Evolutionary conservation across 2,113 vertebrate genomes (phyloP).

Genomic region (Chunga burmeisteri): DNA sequence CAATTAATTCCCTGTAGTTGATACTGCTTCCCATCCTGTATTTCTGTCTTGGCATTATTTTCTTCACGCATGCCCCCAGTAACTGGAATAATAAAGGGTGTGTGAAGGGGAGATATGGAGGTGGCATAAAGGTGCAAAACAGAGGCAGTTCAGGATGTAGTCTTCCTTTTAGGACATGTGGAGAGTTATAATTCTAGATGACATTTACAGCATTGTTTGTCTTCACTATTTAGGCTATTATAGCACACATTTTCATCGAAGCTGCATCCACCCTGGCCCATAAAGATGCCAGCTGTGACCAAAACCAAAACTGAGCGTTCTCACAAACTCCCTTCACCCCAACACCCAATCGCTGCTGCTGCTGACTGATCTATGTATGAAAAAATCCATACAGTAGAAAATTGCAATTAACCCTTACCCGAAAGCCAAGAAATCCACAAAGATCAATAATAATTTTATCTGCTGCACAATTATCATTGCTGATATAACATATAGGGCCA

Average conservation of each 20-base stretch:
- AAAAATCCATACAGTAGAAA: not conserved
- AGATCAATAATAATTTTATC: not conserved
- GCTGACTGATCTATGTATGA: not conserved
- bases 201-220: slow-evolving; percentile 15
- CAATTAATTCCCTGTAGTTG: not conserved
- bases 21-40: not conserved
- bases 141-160: not conserved
- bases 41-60: not conserved
- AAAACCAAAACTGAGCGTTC: not conserved
- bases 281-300: slow-evolving; percentile 9
- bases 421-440: not conserved
- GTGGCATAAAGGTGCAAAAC: not conserved
- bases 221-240: not conserved
- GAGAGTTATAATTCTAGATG: not conserved
- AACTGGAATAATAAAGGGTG: not conserved
- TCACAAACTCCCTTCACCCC: not conserved
- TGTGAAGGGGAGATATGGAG: not conserved
- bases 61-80: not conserved
- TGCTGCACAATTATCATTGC: not conserved
- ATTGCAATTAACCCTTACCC: not conserved
- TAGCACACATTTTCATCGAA: not conserved
- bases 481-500: not conserved
- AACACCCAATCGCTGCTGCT: not conserved
- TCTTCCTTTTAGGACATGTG: not conserved
- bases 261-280: not conserved